phyloP scores from a whole-genome alignment of 2,888 invertebrate genomes.

The Orthosia gothica region DNA sequence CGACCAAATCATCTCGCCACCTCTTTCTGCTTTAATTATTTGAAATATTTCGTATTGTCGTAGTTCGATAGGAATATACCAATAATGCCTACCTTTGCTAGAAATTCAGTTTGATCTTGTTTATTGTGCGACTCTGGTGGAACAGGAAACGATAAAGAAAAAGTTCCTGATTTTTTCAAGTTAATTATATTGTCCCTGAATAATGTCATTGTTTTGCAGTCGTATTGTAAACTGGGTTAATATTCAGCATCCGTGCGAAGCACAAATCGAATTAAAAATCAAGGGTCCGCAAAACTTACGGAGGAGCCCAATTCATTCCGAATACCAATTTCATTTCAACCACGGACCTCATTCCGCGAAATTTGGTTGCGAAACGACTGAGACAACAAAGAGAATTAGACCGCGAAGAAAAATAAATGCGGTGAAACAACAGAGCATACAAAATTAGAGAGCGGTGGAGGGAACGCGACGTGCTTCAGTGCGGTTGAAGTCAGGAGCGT shows the following conservation, averaged over 20 bases:
- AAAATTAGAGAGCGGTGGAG: constrained; percentile 84
- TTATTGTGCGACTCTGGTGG: background rate
- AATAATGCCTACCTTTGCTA: too few species aligned
- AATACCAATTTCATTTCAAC: constrained; percentile 89
- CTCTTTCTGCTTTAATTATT: too few species aligned
- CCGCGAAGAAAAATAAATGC: constrained; percentile 90
- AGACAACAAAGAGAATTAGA: constrained; percentile 91
- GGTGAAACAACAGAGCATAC: constrained; percentile 88
- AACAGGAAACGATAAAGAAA: background rate
- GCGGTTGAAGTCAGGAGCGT: constrained; percentile 30
- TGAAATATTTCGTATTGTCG: too few species aligned
- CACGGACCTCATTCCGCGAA: constrained; percentile 88
- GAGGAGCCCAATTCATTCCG: constrained; percentile 85
- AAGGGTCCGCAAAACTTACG: constrained; percentile 81
- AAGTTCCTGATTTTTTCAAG: background rate
- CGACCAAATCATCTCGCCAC: too few species aligned
- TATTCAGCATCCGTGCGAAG: constrained; percentile 78
- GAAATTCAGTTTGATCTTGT: too few species aligned
- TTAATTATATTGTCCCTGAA: background rate
- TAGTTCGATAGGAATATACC: too few species aligned
- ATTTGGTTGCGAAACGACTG: constrained; percentile 90
- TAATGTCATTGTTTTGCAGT: constrained; percentile 67
- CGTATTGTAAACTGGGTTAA: constrained; percentile 70
- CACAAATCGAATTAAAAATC: constrained; percentile 85
- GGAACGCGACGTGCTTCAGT: constrained; percentile 69